These are phyloP conservation scores for Petrocephalus zakoni DNA, from an alignment of 2,113 vertebrate genomes.

Conservation along the genomic window DNA sequence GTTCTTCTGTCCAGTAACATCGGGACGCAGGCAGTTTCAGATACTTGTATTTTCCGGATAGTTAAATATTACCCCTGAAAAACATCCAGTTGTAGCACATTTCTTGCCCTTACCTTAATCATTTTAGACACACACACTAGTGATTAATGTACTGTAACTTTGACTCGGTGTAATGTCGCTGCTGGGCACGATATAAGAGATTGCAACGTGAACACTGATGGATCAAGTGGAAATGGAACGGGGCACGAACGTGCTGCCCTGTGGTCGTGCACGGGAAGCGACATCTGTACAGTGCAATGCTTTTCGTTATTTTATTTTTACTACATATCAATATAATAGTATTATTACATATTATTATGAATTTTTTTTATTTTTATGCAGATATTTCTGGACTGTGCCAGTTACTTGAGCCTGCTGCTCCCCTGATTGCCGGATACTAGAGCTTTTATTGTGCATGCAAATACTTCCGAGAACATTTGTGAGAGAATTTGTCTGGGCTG, in stretches of 20 bases:
- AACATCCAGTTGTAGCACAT: background rate
- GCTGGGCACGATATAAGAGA: background rate
- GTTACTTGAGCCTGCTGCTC: background rate
- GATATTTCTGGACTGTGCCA: background rate
- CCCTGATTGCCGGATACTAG: background rate
- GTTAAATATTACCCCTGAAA: background rate
- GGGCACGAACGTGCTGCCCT: background rate
- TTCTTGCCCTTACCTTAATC: background rate
- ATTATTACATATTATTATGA: background rate
- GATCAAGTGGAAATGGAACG: background rate
- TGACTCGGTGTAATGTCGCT: background rate
- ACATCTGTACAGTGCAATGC: background rate
- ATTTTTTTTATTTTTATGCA: background rate
- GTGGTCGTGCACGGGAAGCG: background rate
- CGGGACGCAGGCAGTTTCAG: background rate
- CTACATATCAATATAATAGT: background rate
- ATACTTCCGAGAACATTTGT: background rate
- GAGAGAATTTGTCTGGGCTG: conserved; percentile 13
- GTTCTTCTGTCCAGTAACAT: background rate
- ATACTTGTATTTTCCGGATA: background rate
- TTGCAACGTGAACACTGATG: background rate
- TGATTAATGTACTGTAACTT: background rate
- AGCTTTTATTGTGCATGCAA: background rate
- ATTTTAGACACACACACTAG: background rate
- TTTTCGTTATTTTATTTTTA: background rate